Percentiles rank a stretch among this genome's conserved stretches.
These are phyloP conservation scores for Schizopygopsis malacanthus DNA, from an alignment of 2,797 vertebrate genomes.

Conservation along the genomic window DNA sequence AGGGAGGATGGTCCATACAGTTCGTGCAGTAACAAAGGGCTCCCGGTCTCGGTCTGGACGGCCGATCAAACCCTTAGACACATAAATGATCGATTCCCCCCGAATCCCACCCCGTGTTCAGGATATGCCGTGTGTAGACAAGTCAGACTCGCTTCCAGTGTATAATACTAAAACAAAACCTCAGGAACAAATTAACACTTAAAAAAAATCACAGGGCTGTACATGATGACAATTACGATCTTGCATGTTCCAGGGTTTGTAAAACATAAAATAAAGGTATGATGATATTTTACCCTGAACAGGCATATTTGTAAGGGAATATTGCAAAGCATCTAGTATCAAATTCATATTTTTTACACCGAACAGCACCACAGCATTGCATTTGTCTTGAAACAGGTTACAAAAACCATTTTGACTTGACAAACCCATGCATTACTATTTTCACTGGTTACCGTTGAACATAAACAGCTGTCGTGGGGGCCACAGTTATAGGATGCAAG, in stretches of 20 bases:
- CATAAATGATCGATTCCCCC: slow-evolving; percentile 19
- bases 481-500: slow-evolving; percentile 66
- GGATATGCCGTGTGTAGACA: slow-evolving; percentile 69
- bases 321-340: slow-evolving; percentile 80
- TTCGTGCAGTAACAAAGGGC: slow-evolving; percentile 55
- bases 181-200: slow-evolving; percentile 80
- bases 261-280: slow-evolving; percentile 61
- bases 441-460: slow-evolving; percentile 70
- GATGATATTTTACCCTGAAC: slow-evolving; percentile 74
- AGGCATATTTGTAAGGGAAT: slow-evolving; percentile 75
- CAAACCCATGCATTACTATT: slow-evolving; percentile 80
- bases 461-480: slow-evolving; percentile 72
- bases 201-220: slow-evolving; percentile 74
- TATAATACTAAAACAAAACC: slow-evolving; percentile 81
- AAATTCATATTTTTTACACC: slow-evolving; percentile 74
- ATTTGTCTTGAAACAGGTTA: slow-evolving; percentile 75
- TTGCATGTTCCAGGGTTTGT: slow-evolving; percentile 34
- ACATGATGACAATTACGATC: slow-evolving; percentile 66
- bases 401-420: slow-evolving; percentile 72
- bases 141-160: slow-evolving; percentile 82
- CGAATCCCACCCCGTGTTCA: slow-evolving; percentile 53
- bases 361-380: slow-evolving; percentile 73
- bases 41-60: slow-evolving; percentile 61
- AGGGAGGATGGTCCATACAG: slow-evolving; percentile 25
- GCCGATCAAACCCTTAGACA: slow-evolving; percentile 34